Conservation (phyloP, 1,140 invertebrate species). For the Drosophila kikkawai region DNA sequence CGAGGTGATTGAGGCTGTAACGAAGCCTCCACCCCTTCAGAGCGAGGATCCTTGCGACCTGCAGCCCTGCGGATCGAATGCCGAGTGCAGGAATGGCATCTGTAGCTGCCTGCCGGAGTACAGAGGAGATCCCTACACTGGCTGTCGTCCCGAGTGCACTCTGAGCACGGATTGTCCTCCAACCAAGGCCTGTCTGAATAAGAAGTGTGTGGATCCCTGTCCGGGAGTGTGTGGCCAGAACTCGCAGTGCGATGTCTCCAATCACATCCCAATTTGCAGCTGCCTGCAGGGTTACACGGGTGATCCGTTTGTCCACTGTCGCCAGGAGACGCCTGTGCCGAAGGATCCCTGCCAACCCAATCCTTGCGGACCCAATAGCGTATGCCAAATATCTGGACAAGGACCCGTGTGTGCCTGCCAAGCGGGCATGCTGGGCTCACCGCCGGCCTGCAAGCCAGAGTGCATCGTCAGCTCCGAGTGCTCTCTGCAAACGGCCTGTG, state of each 20-base stretch:
- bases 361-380: constrained; percentile 92
- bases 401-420: constrained; percentile 91
- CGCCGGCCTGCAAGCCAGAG: constrained; percentile 88
- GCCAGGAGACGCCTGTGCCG: constrained; percentile 63
- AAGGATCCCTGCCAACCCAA: constrained; percentile 89
- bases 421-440: constrained; percentile 91
- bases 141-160: constrained; percentile 93
- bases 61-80: constrained; percentile 93
- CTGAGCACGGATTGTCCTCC: constrained; percentile 93
- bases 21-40: constrained; percentile 86
- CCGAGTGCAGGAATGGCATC: constrained; percentile 89
- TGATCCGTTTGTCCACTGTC: constrained; percentile 90
- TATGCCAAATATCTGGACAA: constrained; percentile 90
- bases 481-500: constrained; percentile 88
- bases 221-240: constrained; percentile 90
- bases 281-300: constrained; percentile 90
- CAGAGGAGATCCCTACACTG: constrained; percentile 88
- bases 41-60: constrained; percentile 88
- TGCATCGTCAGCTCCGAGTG: constrained; percentile 90
- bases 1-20: constrained; percentile 87
- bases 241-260: constrained; percentile 91
- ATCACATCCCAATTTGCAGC: constrained; percentile 92
- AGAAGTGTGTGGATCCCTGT: constrained; percentile 91
- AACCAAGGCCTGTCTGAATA: constrained; percentile 90
- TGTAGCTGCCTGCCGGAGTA: constrained; percentile 89